Evolutionary conservation across 2,797 vertebrate genomes (phyloP).

Genomic region (Choloepus didactylus): DNA sequence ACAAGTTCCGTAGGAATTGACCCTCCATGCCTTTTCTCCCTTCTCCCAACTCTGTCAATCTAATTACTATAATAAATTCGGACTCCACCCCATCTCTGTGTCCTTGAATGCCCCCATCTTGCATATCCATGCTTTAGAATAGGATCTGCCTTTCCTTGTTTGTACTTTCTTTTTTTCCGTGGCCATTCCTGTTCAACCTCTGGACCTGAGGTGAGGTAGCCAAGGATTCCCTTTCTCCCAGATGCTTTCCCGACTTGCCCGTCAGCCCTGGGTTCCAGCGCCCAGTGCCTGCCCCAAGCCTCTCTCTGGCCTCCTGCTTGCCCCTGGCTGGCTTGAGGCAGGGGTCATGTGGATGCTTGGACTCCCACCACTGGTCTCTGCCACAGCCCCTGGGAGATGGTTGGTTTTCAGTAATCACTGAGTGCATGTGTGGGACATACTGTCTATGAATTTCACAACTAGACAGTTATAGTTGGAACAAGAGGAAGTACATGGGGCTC

Average conservation of each 20-base stretch:
- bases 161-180: not conserved
- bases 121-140: not conserved
- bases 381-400: too few species aligned
- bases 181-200: not conserved
- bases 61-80: not conserved
- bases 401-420: too few species aligned
- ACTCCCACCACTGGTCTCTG: not conserved
- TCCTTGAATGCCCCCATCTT: not conserved
- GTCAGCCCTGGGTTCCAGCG: too few species aligned
- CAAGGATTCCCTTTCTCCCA: not conserved
- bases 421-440: not conserved
- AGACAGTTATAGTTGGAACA: not conserved
- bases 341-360: too few species aligned
- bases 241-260: not conserved
- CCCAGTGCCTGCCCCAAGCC: not conserved
- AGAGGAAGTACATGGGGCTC: not conserved
- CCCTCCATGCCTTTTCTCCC: too few species aligned
- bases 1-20: not conserved
- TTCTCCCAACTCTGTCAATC: not conserved
- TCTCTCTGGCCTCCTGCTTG: not conserved
- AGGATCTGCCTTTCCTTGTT: not conserved
- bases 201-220: not conserved
- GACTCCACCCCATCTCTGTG: not conserved
- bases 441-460: not conserved
- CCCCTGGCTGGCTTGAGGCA: not conserved